Evolutionary conservation across 2,888 invertebrate species (phyloP).

Genomic region (Drosophila diplacantha): DNA sequence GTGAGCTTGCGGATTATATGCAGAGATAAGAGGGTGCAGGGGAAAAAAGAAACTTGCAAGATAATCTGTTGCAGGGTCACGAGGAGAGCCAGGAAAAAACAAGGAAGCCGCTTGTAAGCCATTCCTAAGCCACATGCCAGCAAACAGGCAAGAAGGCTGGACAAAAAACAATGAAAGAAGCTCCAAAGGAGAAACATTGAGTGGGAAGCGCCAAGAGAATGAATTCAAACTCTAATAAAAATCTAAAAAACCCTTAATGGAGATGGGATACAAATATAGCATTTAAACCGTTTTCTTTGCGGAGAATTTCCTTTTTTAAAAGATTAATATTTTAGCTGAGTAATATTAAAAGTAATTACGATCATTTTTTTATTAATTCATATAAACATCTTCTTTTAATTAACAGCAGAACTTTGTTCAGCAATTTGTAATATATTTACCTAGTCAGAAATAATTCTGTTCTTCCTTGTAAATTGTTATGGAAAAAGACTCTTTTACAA

Average conservation of each 20-base stretch:
- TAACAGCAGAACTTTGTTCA: background rate
- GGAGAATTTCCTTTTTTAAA: background rate
- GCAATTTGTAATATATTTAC: background rate
- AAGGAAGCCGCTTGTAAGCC: constrained; percentile 35
- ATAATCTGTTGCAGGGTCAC: constrained; percentile 34
- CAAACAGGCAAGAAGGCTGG: constrained; percentile 20
- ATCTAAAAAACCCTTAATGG: background rate
- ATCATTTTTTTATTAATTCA: background rate
- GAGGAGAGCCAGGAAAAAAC: constrained; percentile 18
- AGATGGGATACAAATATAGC: background rate
- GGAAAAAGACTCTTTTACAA: background rate
- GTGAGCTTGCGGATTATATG: constrained; percentile 19
- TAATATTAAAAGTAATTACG: too few relatives aligned
- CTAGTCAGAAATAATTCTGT: background rate
- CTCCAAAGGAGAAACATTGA: constrained; percentile 1
- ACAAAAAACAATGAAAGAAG: constrained; percentile 17
- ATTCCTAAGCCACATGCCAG: constrained; percentile 33
- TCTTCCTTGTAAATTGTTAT: background rate
- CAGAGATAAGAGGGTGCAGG: background rate
- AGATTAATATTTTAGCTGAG: too few relatives aligned
- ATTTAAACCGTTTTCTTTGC: background rate
- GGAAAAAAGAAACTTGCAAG: constrained; percentile 8
- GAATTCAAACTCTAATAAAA: background rate
- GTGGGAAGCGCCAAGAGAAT: background rate
- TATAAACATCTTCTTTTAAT: background rate